Base-by-base conservation (phyloP, 2,113 vertebrate genomes). In the Vireo altiloquus region DNA sequence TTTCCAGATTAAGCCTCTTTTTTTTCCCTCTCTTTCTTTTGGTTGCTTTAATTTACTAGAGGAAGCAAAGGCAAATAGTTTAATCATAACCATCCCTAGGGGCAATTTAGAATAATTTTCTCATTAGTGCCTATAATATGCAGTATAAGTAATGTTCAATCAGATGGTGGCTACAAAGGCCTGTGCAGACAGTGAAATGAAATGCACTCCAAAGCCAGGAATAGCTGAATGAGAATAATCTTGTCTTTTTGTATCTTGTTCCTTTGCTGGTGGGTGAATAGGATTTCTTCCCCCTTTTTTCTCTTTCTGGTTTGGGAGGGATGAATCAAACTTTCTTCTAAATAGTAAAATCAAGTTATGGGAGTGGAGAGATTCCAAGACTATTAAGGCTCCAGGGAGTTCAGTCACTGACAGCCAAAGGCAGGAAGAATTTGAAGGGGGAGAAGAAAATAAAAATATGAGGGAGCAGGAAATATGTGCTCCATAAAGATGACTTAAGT, bases 21-120 rank as follows among this genome's bases (percentile, higher is more conserved):
- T 46, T 16, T 31, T 11, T 3, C 30, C 30, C 13, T 35, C 47
- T 35, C 64, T 63, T 50, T 82, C 92, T 83, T 68, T 89, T 44
- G 57, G 86, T 74, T 88, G 53, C 78, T 98, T 98, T 97, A 97
- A 97, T 98, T 97, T 95, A 96, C 94, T 81, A 97, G 94, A 98
- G 97, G 98, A 98, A 98, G 96, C 90, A 70, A 97, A 97, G 96
- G 97, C 97, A 98, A 98, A 98, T 97, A 97, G 96, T 97, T 98
- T 98, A 98, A 98, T 98, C 97, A 97, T 89, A 98, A 97, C 97
- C 97, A 98, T 97, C 97, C 97, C 97, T 87, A 60, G 94, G 95
- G 97, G 97, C 97, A 98, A 97, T 98, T 97, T 96, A 97, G 97
- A 96, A 97, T 97, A 13, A 98, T 98, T 98, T 98, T 97, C 97